Conservation (phyloP, 2,888 invertebrate genomes). For the Euplagia quadripunctaria region DNA sequence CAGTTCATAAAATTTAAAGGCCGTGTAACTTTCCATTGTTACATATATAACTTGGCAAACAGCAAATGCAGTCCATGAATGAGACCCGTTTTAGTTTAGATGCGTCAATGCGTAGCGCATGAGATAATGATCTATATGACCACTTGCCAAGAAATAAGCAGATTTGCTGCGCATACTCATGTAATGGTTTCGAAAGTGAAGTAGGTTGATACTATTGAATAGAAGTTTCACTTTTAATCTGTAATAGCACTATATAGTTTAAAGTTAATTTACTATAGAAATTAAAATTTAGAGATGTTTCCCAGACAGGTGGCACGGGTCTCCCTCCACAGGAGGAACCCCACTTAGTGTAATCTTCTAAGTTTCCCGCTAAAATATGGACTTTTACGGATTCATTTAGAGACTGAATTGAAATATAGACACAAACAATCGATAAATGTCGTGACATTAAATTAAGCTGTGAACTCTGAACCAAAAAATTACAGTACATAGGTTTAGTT, state of each 20-base stretch:
- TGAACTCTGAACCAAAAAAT: too few relatives aligned
- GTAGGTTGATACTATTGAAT: constrained; percentile 3
- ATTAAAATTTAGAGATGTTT: too few relatives aligned
- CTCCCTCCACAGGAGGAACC: too few relatives aligned
- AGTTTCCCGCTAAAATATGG: too few relatives aligned
- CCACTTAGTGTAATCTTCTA: too few relatives aligned
- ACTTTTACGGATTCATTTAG: too few relatives aligned
- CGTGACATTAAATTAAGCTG: too few relatives aligned
- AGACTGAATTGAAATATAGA: too few relatives aligned
- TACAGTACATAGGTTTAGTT: too few relatives aligned
- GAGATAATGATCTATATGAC: constrained; percentile 27
- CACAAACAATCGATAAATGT: too few relatives aligned
- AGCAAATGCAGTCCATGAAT: constrained; percentile 35
- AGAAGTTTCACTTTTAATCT: neutral
- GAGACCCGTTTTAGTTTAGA: constrained; percentile 38
- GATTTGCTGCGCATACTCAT: constrained; percentile 13
- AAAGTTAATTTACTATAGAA: neutral
- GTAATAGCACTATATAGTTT: neutral
- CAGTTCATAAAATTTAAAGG: neutral
- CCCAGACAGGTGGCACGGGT: too few relatives aligned
- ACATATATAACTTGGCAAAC: constrained; percentile 17
- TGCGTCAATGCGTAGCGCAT: constrained; percentile 23
- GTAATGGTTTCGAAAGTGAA: constrained; percentile 23
- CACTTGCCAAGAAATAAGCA: constrained; percentile 37
- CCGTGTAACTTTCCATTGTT: neutral